Conservation (phyloP, 2,113 vertebrate species). For the Chiloscyllium plagiosum region DNA sequence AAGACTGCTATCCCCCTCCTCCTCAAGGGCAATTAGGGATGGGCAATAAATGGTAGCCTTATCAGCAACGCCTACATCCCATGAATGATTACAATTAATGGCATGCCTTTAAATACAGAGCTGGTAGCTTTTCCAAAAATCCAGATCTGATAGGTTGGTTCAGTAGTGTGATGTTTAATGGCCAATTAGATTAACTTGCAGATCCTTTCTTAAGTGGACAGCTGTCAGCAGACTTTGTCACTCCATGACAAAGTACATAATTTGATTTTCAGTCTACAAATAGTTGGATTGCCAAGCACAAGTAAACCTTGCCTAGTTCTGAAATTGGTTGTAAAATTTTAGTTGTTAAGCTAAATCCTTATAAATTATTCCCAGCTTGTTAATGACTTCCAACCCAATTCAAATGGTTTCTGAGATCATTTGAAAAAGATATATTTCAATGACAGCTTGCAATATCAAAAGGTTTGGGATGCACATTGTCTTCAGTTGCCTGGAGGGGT, state of each 20-base stretch:
- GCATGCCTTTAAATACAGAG: background rate
- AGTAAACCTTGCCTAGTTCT: background rate
- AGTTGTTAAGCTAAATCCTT: background rate
- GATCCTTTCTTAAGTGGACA: constrained; percentile 3
- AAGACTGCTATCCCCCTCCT: background rate
- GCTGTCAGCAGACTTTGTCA: background rate
- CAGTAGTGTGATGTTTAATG: background rate
- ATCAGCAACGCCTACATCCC: background rate
- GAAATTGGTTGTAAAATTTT: background rate
- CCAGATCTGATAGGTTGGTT: background rate
- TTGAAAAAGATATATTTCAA: background rate
- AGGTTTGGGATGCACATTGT: background rate
- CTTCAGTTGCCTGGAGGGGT: background rate
- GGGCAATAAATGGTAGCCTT: background rate
- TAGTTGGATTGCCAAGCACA: background rate
- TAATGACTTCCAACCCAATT: background rate
- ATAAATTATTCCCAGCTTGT: background rate
- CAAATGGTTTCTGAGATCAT: background rate
- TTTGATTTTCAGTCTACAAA: background rate
- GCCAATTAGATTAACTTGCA: background rate
- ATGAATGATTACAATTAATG: background rate
- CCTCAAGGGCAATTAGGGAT: background rate
- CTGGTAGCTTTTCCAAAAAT: background rate
- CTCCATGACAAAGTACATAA: background rate
- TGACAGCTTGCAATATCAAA: background rate